Conservation (phyloP, 2,888 invertebrate genomes). For the Nudaria mundana region DNA sequence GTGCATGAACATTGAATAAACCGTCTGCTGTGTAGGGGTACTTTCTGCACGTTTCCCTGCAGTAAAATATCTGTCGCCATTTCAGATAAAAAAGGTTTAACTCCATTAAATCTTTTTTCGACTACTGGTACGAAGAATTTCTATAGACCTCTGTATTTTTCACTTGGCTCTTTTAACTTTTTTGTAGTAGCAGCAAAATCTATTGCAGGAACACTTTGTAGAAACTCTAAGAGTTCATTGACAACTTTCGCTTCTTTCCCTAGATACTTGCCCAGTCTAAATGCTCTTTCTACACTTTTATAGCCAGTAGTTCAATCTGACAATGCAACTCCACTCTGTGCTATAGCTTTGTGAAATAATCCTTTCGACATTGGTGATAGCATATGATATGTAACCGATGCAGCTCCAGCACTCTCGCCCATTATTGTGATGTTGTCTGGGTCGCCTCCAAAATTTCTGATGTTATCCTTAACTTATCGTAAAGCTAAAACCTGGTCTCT, state of each 20-base stretch:
- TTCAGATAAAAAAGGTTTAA: conserved; percentile 47
- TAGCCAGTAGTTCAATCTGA: conserved; percentile 47
- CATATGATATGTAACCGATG: conserved; percentile 30
- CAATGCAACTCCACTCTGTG: conserved; percentile 58
- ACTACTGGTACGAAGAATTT: conserved; percentile 53
- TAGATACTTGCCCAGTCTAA: conserved; percentile 46
- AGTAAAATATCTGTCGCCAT: conserved; percentile 42
- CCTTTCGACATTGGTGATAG: conserved; percentile 26
- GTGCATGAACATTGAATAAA: conserved; percentile 35
- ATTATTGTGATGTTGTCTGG: conserved; percentile 82
- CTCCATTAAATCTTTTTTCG: conserved; percentile 47
- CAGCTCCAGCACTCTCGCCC: conserved; percentile 78
- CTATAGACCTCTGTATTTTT: conserved; percentile 46
- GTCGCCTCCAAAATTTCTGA: conserved; percentile 84
- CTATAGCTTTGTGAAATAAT: conserved; percentile 61
- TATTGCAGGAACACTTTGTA: conserved; percentile 45
- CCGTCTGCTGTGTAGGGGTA: conserved; percentile 57
- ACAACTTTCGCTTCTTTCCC: conserved; percentile 50
- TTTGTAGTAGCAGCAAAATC: conserved; percentile 40
- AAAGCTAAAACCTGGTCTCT: conserved; percentile 84
- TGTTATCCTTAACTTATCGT: conserved; percentile 81
- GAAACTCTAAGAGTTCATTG: conserved; percentile 42
- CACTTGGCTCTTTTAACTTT: conserved; percentile 45
- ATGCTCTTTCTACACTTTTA: conserved; percentile 45
- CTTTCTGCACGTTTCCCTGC: conserved; percentile 40